Conservation (phyloP, 1,140 invertebrate species). For the Drosophila bocqueti region DNA sequence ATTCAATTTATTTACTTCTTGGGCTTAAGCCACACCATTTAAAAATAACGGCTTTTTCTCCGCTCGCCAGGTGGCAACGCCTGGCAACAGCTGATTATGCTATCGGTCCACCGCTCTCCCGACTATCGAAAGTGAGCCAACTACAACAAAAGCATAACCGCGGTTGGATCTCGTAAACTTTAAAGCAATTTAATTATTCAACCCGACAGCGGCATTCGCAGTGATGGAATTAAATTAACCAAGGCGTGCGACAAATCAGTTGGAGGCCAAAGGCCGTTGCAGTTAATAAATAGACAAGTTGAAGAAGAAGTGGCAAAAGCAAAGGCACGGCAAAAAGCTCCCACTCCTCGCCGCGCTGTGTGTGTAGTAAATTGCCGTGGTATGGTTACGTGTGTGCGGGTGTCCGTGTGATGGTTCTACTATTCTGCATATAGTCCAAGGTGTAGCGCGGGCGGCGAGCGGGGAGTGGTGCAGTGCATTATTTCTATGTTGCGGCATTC, state of each 20-base stretch:
- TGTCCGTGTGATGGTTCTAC: constrained; percentile 16
- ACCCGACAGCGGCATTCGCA: constrained; percentile 4
- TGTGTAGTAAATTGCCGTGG: constrained; percentile 28
- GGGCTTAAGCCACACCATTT: background rate
- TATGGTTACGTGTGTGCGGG: constrained; percentile 6
- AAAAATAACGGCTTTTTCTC: background rate
- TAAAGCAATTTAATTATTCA: constrained; percentile 48
- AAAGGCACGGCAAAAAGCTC: constrained; percentile 37
- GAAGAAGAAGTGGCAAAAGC: constrained; percentile 18
- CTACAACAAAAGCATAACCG: constrained; percentile 48
- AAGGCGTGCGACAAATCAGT: constrained; percentile 23
- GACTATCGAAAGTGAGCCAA: constrained; percentile 24
- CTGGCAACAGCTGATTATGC: constrained; percentile 22
- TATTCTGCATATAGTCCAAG: constrained; percentile 34
- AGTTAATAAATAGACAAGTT: constrained; percentile 5
- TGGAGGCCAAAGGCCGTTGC: constrained; percentile 7
- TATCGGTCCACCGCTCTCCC: constrained; percentile 25
- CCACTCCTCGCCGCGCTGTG: constrained; percentile 15
- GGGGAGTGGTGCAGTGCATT: constrained; percentile 21
- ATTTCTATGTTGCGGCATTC: constrained; percentile 62
- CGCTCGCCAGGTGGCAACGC: constrained; percentile 12
- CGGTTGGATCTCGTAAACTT: constrained; percentile 42
- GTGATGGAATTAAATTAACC: constrained; percentile 33
- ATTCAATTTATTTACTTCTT: background rate
- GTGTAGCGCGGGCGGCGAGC: constrained; percentile 6